Evolutionary conservation across 2,113 vertebrate species (phyloP).

Genomic region (Aldabrachelys gigantea): DNA sequence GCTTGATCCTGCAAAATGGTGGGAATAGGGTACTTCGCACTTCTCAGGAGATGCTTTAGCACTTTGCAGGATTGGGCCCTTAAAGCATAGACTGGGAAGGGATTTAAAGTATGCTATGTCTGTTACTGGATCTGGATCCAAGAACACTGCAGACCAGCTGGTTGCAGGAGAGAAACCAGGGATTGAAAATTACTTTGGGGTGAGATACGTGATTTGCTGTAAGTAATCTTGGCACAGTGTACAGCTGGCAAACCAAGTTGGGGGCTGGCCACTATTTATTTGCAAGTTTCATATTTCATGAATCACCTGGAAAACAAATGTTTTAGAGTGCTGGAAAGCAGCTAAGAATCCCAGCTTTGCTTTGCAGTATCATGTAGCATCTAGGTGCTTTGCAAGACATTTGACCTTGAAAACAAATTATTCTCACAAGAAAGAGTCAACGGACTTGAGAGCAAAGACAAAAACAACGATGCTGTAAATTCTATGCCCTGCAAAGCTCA

Average conservation of each 20-base stretch:
- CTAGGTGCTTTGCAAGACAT: slow-evolving; percentile 46
- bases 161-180: slow-evolving; percentile 28
- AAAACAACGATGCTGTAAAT: slow-evolving; percentile 46
- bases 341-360: background rate
- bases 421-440: background rate
- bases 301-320: slow-evolving; percentile 31
- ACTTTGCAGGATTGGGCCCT: background rate
- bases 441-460: slow-evolving; percentile 42
- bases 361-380: background rate
- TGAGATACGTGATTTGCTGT: background rate
- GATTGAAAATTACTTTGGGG: background rate
- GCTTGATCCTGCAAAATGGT: background rate
- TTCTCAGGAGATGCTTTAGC: background rate
- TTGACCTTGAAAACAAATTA: slow-evolving; percentile 57
- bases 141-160: background rate
- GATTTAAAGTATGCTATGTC: slow-evolving; percentile 18
- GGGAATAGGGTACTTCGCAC: background rate
- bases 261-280: background rate
- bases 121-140: slow-evolving; percentile 28
- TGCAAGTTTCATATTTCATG: background rate
- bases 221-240: background rate
- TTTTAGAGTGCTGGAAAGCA: slow-evolving; percentile 23
- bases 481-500: slow-evolving; percentile 62
- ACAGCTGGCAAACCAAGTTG: background rate
- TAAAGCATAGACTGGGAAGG: background rate